Evolutionary conservation across 2,113 vertebrate species (phyloP), one percentile per base, ranked within the genome.

Genomic region (Hiodon alosoides): DNA sequence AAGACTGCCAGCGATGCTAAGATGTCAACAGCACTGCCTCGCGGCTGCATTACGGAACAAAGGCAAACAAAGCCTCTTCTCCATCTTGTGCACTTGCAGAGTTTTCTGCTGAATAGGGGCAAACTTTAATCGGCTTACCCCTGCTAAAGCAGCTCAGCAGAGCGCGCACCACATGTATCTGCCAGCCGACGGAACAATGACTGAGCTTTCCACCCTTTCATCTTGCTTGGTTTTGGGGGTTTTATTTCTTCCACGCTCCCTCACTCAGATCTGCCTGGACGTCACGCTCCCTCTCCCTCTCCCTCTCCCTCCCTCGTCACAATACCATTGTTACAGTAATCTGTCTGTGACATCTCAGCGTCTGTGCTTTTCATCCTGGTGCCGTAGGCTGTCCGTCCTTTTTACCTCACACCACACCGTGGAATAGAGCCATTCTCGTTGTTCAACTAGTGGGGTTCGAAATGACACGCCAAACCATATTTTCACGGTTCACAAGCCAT

Each of bases 101-200:
- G 75, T 64, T 71, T 76, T 50, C 68, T 76, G 75, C 75, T 76
- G 75, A 76, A 55, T 76, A 17, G 13, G 60, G 60, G 50, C 60
- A 55, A 54, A 65, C 60, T 70, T 13, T 64, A 70, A 65, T 70
- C 75, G 8, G 58, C 58, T 76, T 57, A 76, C 17, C 5, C 13
- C 16, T 70, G 51, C 4, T 51, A 53, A n/a, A 70, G 59, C 52
- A 55, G 75, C 68, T 57, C 52, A 48, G 59, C 48, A 48, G 48
- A 52, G 31, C 68, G 17, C 5, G 58, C 16, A 46, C 47, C 51
- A 16, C 46, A 13, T 55, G 13, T 7, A 48, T 71, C 7, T 76
- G 59, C 58, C 74, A 61, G 58, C 48, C 14, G 57, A 61, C n/a
- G 46, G 31, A 64, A 47, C 68, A 54, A 55, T 62, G 57, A 51